A percentile compares a stretch with the other conserved stretches of the same genome.
These are phyloP conservation scores for human (Homo sapiens) DNA, from an alignment of 2,113 vertebrate species.

Conservation along the genomic window GRCh38 chr2:97098501-97099000, in stretches of 20 bases:
- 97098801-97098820: not conserved
- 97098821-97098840: not conserved
- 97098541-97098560: not conserved
- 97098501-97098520: not conserved
- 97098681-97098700: not conserved
- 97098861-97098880: not conserved
- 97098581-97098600: not conserved
- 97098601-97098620: not conserved
- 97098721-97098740: not conserved
- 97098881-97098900: not conserved
- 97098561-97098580: not conserved
- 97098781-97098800: not conserved
- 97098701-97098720: not conserved
- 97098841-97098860: not conserved
- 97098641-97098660: not conserved
- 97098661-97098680: not conserved
- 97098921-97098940: not conserved
- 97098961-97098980: not conserved
- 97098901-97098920: not conserved
- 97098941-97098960: not conserved
- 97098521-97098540: not conserved
- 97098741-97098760: not conserved
- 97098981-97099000: not conserved
- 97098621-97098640: not conserved
- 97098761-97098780: not conserved